Conservation (phyloP, 35 echinoderm and acorn worm genomes). For the Chiridota heheva region DNA sequence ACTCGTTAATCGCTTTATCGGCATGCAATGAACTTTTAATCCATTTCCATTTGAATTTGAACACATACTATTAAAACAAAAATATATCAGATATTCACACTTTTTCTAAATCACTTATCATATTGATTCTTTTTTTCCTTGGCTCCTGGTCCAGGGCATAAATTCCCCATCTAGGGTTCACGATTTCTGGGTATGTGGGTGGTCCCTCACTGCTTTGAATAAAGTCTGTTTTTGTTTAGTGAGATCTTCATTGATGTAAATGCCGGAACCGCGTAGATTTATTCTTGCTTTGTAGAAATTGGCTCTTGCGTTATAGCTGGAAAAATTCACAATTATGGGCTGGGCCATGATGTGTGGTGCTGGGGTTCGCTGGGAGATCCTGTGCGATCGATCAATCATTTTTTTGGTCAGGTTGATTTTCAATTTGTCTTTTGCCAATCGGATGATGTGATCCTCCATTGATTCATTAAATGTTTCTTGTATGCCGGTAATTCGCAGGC, state of each 20-base stretch:
- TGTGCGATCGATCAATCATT: no score
- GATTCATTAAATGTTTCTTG: conserved; percentile 16
- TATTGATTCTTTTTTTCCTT: not conserved
- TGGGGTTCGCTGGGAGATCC: no score
- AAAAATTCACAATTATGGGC: not conserved
- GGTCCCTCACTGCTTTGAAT: not conserved
- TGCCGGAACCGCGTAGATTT: not conserved
- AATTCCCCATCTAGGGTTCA: not conserved
- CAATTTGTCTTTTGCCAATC: not conserved
- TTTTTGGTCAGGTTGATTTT: not conserved
- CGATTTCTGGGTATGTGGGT: not conserved
- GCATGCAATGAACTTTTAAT: no score
- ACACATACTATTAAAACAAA: no score
- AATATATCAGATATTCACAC: no score
- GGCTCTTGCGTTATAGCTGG: not conserved
- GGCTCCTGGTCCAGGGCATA: not conserved
- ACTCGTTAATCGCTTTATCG: no score
- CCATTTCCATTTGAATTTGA: no score
- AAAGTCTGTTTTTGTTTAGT: not conserved
- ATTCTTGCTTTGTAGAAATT: not conserved
- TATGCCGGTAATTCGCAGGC: not conserved
- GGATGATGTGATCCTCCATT: not conserved
- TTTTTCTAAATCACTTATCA: conserved; percentile 1
- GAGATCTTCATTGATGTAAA: conserved; percentile 1
- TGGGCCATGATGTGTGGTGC: not conserved